phyloP scores from a whole-genome alignment of 2,888 invertebrate genomes.

The Brachycybe producta region DNA sequence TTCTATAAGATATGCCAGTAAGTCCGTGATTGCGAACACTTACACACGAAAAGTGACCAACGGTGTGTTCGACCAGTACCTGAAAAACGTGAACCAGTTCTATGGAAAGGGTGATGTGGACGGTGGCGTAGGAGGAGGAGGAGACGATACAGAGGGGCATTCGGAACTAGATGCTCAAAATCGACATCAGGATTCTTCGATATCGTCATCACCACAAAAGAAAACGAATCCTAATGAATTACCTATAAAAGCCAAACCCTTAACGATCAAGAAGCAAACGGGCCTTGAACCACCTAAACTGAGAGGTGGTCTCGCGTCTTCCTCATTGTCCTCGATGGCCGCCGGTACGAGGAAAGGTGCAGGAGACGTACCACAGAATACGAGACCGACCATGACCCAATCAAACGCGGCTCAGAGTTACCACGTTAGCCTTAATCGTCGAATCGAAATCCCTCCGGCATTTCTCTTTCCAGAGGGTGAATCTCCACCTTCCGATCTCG shows the following conservation, averaged over 20 bases:
- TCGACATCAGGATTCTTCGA: neutral
- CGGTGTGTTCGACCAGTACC: slow-evolving; percentile 13
- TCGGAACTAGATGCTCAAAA: neutral
- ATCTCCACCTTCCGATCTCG: slow-evolving; percentile 25
- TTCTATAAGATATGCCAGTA: slow-evolving; percentile 30
- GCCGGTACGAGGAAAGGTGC: neutral
- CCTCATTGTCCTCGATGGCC: neutral
- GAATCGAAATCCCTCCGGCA: slow-evolving; percentile 71
- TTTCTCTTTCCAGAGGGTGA: slow-evolving; percentile 51
- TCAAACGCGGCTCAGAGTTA: slow-evolving; percentile 27
- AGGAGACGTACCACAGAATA: neutral
- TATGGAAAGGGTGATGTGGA: slow-evolving; percentile 7
- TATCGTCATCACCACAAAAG: slow-evolving; percentile 6
- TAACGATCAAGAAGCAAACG: slow-evolving; percentile 69
- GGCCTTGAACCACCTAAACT: slow-evolving; percentile 24
- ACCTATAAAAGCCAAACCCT: slow-evolving; percentile 63
- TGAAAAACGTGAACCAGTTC: slow-evolving; percentile 14
- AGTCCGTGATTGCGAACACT: slow-evolving; percentile 33
- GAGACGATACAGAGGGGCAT: neutral
- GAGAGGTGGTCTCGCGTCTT: slow-evolving; percentile 16
- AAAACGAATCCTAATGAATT: slow-evolving; percentile 29
- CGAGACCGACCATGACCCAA: slow-evolving; percentile 2
- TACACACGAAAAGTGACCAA: slow-evolving; percentile 26
- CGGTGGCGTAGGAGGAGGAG: neutral
- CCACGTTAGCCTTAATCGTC: slow-evolving; percentile 53